Conservation (phyloP, 1,140 invertebrate species). For the Brachionus rubens region DNA sequence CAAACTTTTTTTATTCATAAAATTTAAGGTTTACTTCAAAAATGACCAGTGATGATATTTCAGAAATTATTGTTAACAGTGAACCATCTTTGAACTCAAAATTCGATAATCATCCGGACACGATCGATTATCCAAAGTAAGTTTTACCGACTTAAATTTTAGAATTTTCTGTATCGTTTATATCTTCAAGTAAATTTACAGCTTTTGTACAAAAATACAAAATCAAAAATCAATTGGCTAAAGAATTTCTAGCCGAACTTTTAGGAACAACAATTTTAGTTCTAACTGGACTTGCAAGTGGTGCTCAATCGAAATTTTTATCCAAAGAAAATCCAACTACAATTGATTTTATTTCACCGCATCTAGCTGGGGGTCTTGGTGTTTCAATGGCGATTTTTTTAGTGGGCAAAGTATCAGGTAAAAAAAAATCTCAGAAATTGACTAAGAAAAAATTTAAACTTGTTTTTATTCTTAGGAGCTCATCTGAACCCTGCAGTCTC, state of each 20-base stretch:
- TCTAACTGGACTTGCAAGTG: neutral
- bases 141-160: neutral
- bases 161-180: too few species aligned
- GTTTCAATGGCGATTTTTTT: neutral
- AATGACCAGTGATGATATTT: conserved; percentile 33
- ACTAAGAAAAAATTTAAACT: too few species aligned
- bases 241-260: conserved; percentile 35
- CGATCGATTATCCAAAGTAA: neutral
- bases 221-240: neutral
- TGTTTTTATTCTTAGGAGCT: too few species aligned
- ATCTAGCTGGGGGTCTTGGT: conserved; percentile 1
- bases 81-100: neutral
- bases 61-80: neutral
- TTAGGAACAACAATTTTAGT: conserved; percentile 35
- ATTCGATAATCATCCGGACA: neutral
- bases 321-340: neutral
- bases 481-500: conserved; percentile 47
- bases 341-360: neutral
- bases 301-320: conserved; percentile 16
- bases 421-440: too few species aligned
- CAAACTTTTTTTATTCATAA: too few species aligned
- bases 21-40: too few species aligned
- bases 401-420: conserved; percentile 42
- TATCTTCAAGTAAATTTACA: neutral
- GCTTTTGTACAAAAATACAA: neutral